phyloP scores from a whole-genome alignment of 2,113 vertebrate species.

The Thamnophis sirtalis region DNA sequence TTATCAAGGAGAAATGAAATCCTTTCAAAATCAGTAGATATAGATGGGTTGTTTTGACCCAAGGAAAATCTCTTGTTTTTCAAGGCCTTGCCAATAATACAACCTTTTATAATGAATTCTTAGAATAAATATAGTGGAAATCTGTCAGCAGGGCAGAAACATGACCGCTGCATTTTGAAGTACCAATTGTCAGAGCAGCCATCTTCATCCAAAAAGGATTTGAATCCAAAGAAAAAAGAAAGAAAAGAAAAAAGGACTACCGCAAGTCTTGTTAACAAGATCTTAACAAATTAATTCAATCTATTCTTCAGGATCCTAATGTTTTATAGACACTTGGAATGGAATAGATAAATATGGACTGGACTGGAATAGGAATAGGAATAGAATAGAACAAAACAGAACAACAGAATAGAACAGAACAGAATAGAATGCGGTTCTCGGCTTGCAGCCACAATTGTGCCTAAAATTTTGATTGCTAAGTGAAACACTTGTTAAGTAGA shows the following conservation, averaged over 20 bases:
- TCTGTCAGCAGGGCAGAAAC: constrained; percentile 52
- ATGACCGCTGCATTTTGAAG: constrained; percentile 49
- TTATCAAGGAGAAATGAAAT: constrained; percentile 41
- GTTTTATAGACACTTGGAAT: not conserved
- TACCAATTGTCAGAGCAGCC: not conserved
- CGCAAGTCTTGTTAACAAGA: not conserved
- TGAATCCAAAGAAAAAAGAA: not conserved
- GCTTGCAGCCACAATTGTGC: not conserved
- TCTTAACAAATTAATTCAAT: not conserved
- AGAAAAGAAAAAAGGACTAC: too few relatives aligned
- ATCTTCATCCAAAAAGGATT: not conserved
- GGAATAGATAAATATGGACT: not conserved
- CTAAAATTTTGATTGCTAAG: not conserved
- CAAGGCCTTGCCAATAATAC: constrained; percentile 46
- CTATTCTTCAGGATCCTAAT: not conserved
- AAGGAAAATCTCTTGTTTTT: constrained; percentile 21
- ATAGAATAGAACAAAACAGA: too few relatives aligned
- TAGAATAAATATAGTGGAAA: constrained; percentile 47
- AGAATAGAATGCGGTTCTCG: too few relatives aligned
- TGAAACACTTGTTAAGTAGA: not conserved
- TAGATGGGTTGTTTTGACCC: constrained; percentile 39
- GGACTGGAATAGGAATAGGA: too few relatives aligned
- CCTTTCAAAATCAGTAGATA: constrained; percentile 51
- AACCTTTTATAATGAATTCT: constrained; percentile 42
- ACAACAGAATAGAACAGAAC: too few relatives aligned